Evolutionary conservation across 1,140 invertebrate genomes (phyloP).

Genomic region (Lepidurus packardi): DNA sequence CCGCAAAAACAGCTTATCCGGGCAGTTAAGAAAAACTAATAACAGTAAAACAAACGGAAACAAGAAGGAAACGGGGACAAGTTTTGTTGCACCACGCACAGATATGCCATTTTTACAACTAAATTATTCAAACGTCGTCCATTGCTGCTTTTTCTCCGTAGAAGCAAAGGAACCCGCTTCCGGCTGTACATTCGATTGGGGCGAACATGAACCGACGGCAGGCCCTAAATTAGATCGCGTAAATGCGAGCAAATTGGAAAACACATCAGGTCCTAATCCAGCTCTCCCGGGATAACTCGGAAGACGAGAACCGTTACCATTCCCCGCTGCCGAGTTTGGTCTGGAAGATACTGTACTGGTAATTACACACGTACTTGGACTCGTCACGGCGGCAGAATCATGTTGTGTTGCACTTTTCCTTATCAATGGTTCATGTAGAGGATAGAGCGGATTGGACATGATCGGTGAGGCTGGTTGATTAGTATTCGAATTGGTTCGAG

Average conservation of each 20-base stretch:
- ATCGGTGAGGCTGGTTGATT: background rate
- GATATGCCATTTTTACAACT: background rate
- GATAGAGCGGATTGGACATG: slow-evolving; percentile 32
- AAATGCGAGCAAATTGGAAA: slow-evolving; percentile 31
- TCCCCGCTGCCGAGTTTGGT: background rate
- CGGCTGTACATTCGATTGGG: background rate
- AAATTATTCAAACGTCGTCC: background rate
- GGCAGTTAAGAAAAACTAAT: background rate
- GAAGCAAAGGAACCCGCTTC: background rate
- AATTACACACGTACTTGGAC: background rate
- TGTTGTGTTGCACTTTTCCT: background rate
- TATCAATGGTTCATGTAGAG: slow-evolving; percentile 8
- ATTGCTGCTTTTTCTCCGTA: background rate
- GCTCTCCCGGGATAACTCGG: slow-evolving; percentile 29
- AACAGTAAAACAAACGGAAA: background rate
- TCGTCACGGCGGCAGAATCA: background rate
- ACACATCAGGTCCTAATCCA: slow-evolving; percentile 26
- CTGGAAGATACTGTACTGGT: background rate
- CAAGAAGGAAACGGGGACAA: background rate
- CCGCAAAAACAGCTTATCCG: background rate
- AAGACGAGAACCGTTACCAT: slow-evolving; percentile 4
- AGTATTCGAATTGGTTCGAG: background rate
- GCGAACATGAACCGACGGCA: background rate
- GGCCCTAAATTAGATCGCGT: slow-evolving; percentile 32
- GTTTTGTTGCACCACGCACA: background rate